These are phyloP conservation scores for Apodemia duryi DNA, from an alignment of 2,888 invertebrate genomes.

Conservation along the genomic window DNA sequence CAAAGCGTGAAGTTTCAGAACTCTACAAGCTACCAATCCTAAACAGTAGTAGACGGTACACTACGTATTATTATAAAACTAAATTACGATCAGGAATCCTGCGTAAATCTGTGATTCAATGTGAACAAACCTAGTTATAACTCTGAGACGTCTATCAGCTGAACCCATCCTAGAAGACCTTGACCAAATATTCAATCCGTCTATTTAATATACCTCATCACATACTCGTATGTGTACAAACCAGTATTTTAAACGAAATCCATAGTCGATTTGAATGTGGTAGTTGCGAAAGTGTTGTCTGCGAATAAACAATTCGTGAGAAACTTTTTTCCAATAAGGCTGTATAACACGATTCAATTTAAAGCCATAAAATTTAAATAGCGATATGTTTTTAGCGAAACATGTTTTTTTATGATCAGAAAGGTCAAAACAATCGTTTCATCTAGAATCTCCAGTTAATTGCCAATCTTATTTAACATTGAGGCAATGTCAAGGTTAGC, in stretches of 20 bases:
- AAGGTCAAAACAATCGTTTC: conserved; percentile 6
- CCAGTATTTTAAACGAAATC: conserved; percentile 3
- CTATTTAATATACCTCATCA: background rate
- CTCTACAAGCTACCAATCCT: too few species aligned
- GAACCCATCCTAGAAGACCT: background rate
- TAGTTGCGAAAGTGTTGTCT: conserved; percentile 11
- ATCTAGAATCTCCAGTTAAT: conserved; percentile 1
- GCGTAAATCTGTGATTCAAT: background rate
- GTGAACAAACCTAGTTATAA: background rate
- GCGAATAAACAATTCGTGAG: conserved; percentile 1
- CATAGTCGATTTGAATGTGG: background rate
- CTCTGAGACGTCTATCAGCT: background rate
- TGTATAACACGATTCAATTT: background rate
- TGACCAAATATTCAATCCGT: background rate
- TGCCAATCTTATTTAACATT: background rate
- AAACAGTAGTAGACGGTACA: too few species aligned
- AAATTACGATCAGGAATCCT: background rate
- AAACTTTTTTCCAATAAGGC: conserved; percentile 11
- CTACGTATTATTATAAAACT: background rate
- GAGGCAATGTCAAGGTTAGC: conserved; percentile 1
- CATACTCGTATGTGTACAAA: background rate
- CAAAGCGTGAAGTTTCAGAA: too few species aligned
- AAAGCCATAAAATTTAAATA: conserved; percentile 6
- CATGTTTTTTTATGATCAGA: background rate
- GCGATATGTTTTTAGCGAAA: conserved; percentile 1